These are phyloP conservation scores for Hippopotamus amphibius DNA, from an alignment of 2,113 vertebrate species.

Conservation along the genomic window DNA sequence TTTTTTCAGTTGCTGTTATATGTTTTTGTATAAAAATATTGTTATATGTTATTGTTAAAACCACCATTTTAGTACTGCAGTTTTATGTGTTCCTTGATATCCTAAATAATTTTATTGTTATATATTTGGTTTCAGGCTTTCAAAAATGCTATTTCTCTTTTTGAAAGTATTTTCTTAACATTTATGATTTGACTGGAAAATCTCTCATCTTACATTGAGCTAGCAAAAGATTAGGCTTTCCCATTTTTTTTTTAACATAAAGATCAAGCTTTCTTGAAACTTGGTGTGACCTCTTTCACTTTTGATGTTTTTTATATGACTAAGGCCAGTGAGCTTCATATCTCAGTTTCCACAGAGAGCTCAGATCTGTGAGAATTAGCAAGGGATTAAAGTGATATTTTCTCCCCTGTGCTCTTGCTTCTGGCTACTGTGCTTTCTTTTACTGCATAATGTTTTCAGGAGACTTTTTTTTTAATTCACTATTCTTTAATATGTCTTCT, in stretches of 20 bases:
- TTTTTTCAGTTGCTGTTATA: conserved; percentile 63
- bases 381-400: conserved; percentile 70
- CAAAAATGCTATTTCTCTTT: conserved; percentile 71
- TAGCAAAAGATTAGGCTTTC: conserved; percentile 75
- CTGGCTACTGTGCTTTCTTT: conserved; percentile 70
- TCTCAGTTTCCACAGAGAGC: conserved; percentile 70
- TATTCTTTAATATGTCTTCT: conserved; percentile 6
- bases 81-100: background rate
- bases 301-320: conserved; percentile 79
- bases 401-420: conserved; percentile 17
- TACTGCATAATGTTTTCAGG: conserved; percentile 40
- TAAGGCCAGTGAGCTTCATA: conserved; percentile 75
- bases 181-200: conserved; percentile 72
- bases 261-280: conserved; percentile 81
- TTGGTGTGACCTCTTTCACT: conserved; percentile 81
- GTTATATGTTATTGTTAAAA: conserved; percentile 72
- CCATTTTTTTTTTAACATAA: conserved; percentile 75
- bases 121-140: conserved; percentile 68
- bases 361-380: conserved; percentile 82
- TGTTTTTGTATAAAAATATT: conserved; percentile 69
- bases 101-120: background rate
- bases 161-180: conserved; percentile 79
- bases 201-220: conserved; percentile 64
- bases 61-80: background rate
- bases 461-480: background rate